Base-by-base conservation (phyloP, 2,888 invertebrate species). In the Amblyjoppa proteus region DNA sequence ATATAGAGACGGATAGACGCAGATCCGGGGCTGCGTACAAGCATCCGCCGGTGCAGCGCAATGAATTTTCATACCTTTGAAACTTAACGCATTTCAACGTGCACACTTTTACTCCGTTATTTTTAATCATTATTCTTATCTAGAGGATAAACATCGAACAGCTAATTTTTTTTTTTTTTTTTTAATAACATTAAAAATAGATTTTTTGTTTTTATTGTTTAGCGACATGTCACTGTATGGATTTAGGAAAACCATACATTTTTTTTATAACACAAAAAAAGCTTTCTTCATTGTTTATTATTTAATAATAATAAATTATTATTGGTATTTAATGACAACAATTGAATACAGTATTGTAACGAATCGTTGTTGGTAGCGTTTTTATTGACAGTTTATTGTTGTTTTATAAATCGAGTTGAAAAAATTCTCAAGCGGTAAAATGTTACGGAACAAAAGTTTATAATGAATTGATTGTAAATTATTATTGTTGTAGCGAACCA, bases 31-130 rank as follows among this genome's bases (percentile, higher is more conserved):
- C 49, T 31, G 51, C 49, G 51, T 66, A 51, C 16, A 20, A 64
- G 31, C 49, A 64, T 20, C 51, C 75, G 75, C 20, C 75, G 77
- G 66, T 68, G 66, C 77, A 68, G 77, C 28, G 53, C 77, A 77
- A 68, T 77, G 77, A 68, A 76, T 77, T 77, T 20, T 77, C 41
- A 56, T 41, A 68, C 77, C 77, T 77, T 77, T 68, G 66, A 64
- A 53, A 38, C 41, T 20, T 3, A 4, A 68, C 25, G 38, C 3
- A 9, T 25, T 68, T 45, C n/a, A 20, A 68, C 25, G 38, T 7
- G 31, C n/a, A 34, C 41, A 68, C 41, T 38, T 3, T 16, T 16
- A 5, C 3, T 41, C 13, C 20, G 41, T 41, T 45, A 68, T 68
- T 41, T 68, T 68, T 68, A 25, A 41, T 41, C n/a, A 25, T 5